Evolutionary conservation across 2,113 vertebrate species (phyloP).

Genomic region (Struthio camelus): DNA sequence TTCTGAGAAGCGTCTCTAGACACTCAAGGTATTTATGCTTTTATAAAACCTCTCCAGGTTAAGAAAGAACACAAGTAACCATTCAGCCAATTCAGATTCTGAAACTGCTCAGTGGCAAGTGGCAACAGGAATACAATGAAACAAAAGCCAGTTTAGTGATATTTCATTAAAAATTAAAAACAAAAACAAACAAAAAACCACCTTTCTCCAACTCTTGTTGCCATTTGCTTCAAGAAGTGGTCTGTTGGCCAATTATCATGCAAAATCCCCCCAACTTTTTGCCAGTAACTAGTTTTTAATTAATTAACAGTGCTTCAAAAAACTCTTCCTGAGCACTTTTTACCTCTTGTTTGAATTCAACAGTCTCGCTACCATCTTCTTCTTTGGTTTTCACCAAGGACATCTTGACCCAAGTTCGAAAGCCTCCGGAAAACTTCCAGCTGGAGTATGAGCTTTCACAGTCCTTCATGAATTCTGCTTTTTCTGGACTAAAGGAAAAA

Average conservation of each 20-base stretch:
- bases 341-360: slow-evolving; percentile 97
- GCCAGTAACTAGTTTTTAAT: background rate
- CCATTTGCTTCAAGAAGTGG: background rate
- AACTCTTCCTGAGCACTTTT: background rate
- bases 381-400: slow-evolving; percentile 93
- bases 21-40: background rate
- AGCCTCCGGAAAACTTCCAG: slow-evolving; percentile 97
- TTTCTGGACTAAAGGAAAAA: slow-evolving; percentile 77
- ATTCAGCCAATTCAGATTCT: background rate
- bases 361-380: slow-evolving; percentile 80
- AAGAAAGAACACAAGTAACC: background rate
- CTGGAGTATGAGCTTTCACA: slow-evolving; percentile 94
- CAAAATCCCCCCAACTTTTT: background rate
- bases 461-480: slow-evolving; percentile 88
- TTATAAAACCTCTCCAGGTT: background rate
- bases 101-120: background rate
- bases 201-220: background rate
- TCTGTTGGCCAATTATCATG: background rate
- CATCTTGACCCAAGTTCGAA: slow-evolving; percentile 99
- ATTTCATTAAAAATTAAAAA: background rate
- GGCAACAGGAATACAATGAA: background rate
- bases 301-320: background rate
- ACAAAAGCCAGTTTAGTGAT: background rate
- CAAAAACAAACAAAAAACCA: background rate
- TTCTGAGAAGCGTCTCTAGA: background rate